phyloP scores from a whole-genome alignment of 2,797 vertebrate species.

The Syngnathus acus region DNA sequence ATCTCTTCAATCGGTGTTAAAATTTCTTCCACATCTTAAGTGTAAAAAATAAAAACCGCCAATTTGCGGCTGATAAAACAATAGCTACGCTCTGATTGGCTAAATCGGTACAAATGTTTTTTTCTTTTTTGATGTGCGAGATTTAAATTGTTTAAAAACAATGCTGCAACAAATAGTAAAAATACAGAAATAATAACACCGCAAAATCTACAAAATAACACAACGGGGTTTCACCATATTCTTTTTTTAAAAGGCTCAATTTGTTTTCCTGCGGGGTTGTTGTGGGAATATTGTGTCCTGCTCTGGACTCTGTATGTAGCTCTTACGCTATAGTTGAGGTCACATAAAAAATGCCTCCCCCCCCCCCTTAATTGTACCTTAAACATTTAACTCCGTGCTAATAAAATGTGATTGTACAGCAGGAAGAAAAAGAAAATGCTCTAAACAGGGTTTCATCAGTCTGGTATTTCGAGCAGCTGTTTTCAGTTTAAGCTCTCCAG shows the following conservation, averaged over 20 bases:
- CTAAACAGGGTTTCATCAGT: slow-evolving; percentile 76
- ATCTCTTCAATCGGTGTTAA: no score
- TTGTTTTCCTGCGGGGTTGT: background rate
- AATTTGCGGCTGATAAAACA: no score
- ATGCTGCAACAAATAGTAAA: no score
- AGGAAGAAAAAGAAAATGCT: slow-evolving; percentile 53
- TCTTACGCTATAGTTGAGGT: slow-evolving; percentile 53
- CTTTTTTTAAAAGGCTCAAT: background rate
- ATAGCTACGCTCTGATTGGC: no score
- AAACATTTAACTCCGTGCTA: slow-evolving; percentile 65
- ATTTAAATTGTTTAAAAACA: no score
- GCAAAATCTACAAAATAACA: no score
- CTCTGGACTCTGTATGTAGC: slow-evolving; percentile 27
- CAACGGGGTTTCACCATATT: background rate
- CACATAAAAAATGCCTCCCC: slow-evolving; percentile 66
- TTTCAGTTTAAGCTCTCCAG: slow-evolving; percentile 75
- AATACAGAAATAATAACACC: no score
- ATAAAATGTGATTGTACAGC: slow-evolving; percentile 75
- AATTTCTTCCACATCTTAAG: no score
- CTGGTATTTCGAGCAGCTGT: slow-evolving; percentile 82
- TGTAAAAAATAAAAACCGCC: no score
- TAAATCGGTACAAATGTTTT: no score
- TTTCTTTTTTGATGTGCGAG: no score
- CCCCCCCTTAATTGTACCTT: slow-evolving; percentile 68
- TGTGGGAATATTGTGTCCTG: slow-evolving; percentile 4